These are phyloP conservation scores for Gymnorhina tibicen DNA, from an alignment of 2,113 vertebrate species.

Conservation along the genomic window DNA sequence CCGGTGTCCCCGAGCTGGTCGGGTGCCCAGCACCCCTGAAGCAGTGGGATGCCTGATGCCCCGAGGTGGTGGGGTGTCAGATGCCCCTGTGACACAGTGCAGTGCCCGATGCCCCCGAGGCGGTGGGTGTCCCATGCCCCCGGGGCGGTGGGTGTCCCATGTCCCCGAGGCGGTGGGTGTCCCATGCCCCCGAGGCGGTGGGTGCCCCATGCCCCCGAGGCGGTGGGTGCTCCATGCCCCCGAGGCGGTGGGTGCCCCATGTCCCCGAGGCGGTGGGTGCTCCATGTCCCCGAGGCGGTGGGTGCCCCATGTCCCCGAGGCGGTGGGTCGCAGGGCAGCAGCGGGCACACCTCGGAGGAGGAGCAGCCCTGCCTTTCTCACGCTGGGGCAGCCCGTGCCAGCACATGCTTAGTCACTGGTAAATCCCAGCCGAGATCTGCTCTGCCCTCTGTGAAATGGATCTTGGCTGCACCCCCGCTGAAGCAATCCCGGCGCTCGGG, in stretches of 20 bases:
- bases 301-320: background rate
- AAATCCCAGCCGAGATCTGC: constrained; percentile 54
- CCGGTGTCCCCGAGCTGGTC: no score
- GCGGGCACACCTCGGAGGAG: constrained; percentile 4
- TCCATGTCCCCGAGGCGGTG: background rate
- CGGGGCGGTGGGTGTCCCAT: background rate
- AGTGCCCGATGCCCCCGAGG: background rate
- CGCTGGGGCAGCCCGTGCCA: constrained; percentile 60
- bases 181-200: background rate
- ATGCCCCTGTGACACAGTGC: no score
- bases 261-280: background rate
- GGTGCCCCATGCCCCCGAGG: background rate
- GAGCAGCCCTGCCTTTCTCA: constrained; percentile 40
- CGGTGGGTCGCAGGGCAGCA: background rate
- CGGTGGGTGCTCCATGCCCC: background rate
- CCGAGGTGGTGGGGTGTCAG: no score
- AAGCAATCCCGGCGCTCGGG: constrained; percentile 67
- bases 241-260: background rate
- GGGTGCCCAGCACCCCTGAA: background rate
- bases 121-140: background rate
- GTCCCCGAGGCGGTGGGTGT: background rate
- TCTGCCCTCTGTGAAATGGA: constrained; percentile 56
- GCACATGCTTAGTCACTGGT: constrained; percentile 72
- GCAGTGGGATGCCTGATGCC: background rate
- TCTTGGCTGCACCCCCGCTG: constrained; percentile 66